Base-by-base conservation (phyloP, 2,888 invertebrate genomes). In the Gibbula magus region DNA sequence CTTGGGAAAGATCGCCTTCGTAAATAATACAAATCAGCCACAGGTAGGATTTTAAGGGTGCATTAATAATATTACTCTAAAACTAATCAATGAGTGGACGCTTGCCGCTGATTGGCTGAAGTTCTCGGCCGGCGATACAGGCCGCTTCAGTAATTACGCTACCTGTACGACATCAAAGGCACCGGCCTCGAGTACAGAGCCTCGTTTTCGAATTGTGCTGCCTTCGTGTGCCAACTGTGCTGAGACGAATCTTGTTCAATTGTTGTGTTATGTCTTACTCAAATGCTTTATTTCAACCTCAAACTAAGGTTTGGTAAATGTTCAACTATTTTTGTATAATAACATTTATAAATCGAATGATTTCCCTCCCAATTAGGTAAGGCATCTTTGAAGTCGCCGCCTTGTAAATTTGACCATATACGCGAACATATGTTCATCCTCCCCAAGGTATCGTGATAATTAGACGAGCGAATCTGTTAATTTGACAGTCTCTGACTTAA, bases 41-140 rank as follows among this genome's bases (percentile, higher is more conserved):
- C 75, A 77, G 77, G 80, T 80, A 83, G 79, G 70, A 81, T 82
- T 83, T 83, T 79, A 81, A 83, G 79, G 76, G 75, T 76, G 74
- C 74, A 77, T 75, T 80, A 79, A 80, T 81, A 80, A 78, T 77
- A 81, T 83, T 80, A 79, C 78, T 66, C 54, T 74, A 51, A 25
- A 25, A 22, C 51, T 45, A 29, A 74, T 74, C 74, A 74, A 74
- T 74, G 74, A 74, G 61, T 61, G 51, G 51, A 51, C 45, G 45
- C 45, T 20, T 20, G n/a, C 8, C 25, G 51, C 51, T 74, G 74
- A 74, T 74, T 74, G 74, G 74, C 51, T 25, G n/a, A 74, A 10
- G 13, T 20, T 2, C 45, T 18, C n/a, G 22, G 39, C 45, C 18
- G 29, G 45, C 25, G 45, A 74, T 74, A 22, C n/a, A 25, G 51